phyloP scores from a whole-genome alignment of 1,140 invertebrate genomes.

The Leptinotarsa defecta region DNA sequence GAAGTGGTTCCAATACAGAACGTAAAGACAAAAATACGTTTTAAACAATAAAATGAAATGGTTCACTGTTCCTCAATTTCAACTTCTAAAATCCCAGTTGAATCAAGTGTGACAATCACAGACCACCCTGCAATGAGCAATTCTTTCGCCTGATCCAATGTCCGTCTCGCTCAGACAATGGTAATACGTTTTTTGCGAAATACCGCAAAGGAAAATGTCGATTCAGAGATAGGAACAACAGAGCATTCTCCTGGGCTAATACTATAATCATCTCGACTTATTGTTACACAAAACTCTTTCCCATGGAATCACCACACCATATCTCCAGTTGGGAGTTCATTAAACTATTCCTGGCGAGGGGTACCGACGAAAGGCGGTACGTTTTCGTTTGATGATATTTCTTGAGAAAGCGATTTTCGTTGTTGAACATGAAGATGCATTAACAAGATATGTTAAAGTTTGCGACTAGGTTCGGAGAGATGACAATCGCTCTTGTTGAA shows the following conservation, averaged over 20 bases:
- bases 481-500: no score
- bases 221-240: not conserved
- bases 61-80: no score
- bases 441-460: not conserved
- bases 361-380: not conserved
- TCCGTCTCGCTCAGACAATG: not conserved
- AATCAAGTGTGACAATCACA: not conserved
- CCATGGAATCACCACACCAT: slow-evolving; percentile 26
- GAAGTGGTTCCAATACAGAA: no score
- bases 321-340: slow-evolving; percentile 20
- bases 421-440: not conserved
- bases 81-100: no score
- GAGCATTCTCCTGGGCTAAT: not conserved
- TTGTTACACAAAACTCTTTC: slow-evolving; percentile 23
- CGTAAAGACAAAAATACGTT: no score
- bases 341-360: slow-evolving; percentile 11
- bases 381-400: not conserved
- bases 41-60: no score
- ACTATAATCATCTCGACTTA: slow-evolving; percentile 14
- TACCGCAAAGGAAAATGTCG: not conserved
- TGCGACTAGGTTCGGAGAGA: no score
- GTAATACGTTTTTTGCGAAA: not conserved
- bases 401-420: slow-evolving; percentile 3
- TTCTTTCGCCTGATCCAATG: not conserved
- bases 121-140: not conserved